These are phyloP conservation scores for Eretmodus cyanostictus DNA, from an alignment of 2,113 vertebrate species.

Conservation along the genomic window DNA sequence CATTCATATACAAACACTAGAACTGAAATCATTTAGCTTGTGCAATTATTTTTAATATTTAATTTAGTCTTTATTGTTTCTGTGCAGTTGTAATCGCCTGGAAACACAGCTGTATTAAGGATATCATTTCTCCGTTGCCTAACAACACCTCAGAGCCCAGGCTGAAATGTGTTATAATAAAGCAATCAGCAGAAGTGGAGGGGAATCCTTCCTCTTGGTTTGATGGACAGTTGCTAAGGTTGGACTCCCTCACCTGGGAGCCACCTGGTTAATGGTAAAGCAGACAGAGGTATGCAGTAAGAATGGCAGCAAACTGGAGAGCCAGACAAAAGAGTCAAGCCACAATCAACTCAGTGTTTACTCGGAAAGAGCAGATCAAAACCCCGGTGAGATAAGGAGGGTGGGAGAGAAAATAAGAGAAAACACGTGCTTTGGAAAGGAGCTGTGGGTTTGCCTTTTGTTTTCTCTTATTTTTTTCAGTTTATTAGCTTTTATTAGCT, in stretches of 20 bases:
- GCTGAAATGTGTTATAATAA: not conserved
- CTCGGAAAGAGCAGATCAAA: not conserved
- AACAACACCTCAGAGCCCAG: not conserved
- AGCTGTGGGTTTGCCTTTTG: not conserved
- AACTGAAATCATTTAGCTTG: not conserved
- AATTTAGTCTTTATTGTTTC: not conserved
- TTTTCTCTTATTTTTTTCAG: not conserved
- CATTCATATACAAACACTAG: not conserved
- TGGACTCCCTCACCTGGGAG: not conserved
- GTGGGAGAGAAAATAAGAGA: not conserved
- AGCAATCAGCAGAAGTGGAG: not conserved
- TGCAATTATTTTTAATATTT: not conserved
- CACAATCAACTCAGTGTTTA: not conserved
- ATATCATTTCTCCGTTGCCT: not conserved
- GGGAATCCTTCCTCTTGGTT: not conserved
- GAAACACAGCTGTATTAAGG: not conserved
- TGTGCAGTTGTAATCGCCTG: not conserved
- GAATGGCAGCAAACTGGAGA: not conserved
- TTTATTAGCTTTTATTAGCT: not conserved
- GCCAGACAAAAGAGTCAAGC: not conserved
- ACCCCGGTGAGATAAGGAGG: not conserved
- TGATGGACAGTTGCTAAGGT: slow-evolving; percentile 23
- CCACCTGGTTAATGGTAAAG: not conserved
- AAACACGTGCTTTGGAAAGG: not conserved
- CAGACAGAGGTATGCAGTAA: not conserved